phyloP scores from a whole-genome alignment of 2,113 vertebrate genomes.

The human region DNA sequence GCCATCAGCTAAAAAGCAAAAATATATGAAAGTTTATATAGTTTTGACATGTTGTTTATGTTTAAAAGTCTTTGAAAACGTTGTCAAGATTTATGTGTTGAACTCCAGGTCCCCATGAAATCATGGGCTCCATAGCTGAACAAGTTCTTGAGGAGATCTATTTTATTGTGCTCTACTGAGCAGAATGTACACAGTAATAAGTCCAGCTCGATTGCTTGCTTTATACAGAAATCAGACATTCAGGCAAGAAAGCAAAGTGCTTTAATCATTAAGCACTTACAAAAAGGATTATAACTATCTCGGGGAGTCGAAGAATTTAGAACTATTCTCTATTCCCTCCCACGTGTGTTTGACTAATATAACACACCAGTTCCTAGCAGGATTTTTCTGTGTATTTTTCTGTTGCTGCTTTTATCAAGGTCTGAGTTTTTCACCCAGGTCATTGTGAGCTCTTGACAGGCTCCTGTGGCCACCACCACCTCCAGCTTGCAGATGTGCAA shows the following conservation, averaged over 20 bases:
- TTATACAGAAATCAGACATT: constrained; percentile 51
- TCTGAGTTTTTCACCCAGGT: constrained; percentile 15
- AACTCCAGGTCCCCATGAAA: neutral
- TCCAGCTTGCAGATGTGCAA: neutral
- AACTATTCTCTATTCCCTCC: constrained; percentile 12
- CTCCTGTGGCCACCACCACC: neutral
- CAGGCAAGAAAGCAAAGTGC: constrained; percentile 56
- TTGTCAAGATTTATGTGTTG: neutral
- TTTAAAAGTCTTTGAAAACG: constrained; percentile 45
- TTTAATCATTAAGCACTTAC: constrained; percentile 47
- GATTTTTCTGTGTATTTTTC: neutral
- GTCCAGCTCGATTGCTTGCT: constrained; percentile 32
- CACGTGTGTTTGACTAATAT: neutral
- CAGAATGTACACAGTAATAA: constrained; percentile 26
- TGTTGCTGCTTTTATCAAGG: constrained; percentile 37
- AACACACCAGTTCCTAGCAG: neutral
- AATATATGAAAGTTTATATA: neutral
- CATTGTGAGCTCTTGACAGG: constrained; percentile 22
- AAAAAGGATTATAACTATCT: constrained; percentile 24
- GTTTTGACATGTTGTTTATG: neutral
- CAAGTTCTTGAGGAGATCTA: neutral
- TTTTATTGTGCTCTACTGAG: constrained; percentile 21
- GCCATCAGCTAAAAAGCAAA: neutral
- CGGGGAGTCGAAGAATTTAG: constrained; percentile 11
- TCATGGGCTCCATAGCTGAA: neutral